Conservation (phyloP, 1,140 invertebrate genomes). For the Drosophila sechellia region DNA sequence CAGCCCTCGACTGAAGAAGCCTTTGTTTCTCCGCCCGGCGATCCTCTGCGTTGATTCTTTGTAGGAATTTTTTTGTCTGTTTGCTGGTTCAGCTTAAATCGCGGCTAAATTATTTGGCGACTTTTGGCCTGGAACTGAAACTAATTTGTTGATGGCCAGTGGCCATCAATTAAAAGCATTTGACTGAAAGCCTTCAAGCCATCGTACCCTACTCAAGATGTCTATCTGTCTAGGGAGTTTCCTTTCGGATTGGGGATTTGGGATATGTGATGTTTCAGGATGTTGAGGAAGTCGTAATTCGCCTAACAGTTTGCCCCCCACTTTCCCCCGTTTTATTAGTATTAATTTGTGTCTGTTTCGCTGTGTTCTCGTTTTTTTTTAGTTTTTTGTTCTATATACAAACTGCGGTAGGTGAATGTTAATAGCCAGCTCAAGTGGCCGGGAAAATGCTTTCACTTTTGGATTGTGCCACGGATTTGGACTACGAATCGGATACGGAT, state of each 20-base stretch:
- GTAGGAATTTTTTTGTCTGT: neutral
- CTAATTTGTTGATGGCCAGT: conserved; percentile 68
- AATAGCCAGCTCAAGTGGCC: conserved; percentile 70
- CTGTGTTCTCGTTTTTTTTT: conserved; percentile 32
- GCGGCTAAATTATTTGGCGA: conserved; percentile 72
- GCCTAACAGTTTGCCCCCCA: conserved; percentile 55
- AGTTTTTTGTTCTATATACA: conserved; percentile 50
- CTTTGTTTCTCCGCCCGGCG: conserved; percentile 61
- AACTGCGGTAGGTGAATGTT: conserved; percentile 82
- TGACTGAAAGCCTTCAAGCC: conserved; percentile 76
- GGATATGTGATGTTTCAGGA: conserved; percentile 35
- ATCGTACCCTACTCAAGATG: conserved; percentile 73
- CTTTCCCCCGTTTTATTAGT: conserved; percentile 52
- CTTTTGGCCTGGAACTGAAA: conserved; percentile 41
- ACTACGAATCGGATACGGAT: conserved; percentile 21
- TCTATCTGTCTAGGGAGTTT: conserved; percentile 64
- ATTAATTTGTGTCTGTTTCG: conserved; percentile 56
- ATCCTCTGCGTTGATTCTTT: conserved; percentile 14
- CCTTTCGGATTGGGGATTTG: conserved; percentile 4
- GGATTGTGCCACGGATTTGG: conserved; percentile 13
- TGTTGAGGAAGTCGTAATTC: conserved; percentile 79
- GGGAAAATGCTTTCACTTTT: conserved; percentile 67
- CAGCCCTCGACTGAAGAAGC: conserved; percentile 29
- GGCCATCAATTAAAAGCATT: conserved; percentile 72
- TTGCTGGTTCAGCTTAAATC: conserved; percentile 6